phyloP scores from a whole-genome alignment of 2,888 invertebrate genomes.

The Platycheirus rosarum region DNA sequence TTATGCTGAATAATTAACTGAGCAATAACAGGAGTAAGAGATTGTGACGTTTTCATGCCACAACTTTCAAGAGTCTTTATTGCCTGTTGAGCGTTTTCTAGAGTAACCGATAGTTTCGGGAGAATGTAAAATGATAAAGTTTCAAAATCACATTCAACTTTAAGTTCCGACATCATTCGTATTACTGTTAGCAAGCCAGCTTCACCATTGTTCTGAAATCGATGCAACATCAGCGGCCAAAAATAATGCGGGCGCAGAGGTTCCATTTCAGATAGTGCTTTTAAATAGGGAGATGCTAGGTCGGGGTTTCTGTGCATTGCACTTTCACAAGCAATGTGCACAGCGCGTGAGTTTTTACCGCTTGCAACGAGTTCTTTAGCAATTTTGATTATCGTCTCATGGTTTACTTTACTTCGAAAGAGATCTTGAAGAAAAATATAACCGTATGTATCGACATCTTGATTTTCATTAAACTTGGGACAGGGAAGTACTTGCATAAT shows the following conservation, averaged over 20 bases:
- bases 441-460: conserved; percentile 84
- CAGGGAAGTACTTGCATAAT: conserved; percentile 80
- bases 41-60: conserved; percentile 77
- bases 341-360: conserved; percentile 78
- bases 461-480: conserved; percentile 80
- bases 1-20: conserved; percentile 79
- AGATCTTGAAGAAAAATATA: conserved; percentile 85
- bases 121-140: conserved; percentile 85
- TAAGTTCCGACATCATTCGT: conserved; percentile 84
- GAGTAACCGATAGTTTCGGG: conserved; percentile 81
- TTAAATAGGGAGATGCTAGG: conserved; percentile 75
- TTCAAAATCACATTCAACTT: conserved; percentile 84
- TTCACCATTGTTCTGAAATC: conserved; percentile 84
- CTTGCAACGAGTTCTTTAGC: conserved; percentile 77
- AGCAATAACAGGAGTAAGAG: conserved; percentile 77
- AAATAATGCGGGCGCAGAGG: conserved; percentile 85
- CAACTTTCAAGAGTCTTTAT: conserved; percentile 77
- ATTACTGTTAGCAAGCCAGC: conserved; percentile 84
- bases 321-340: conserved; percentile 84
- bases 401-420: conserved; percentile 83
- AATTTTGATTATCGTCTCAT: conserved; percentile 79
- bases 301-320: conserved; percentile 82
- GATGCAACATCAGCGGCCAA: conserved; percentile 86
- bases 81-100: conserved; percentile 77
- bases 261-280: conserved; percentile 77